Percentiles rank a stretch among this genome's conserved stretches.
These are phyloP conservation scores for Drosophila truncata DNA, from an alignment of 1,140 invertebrate species.

Conservation along the genomic window DNA sequence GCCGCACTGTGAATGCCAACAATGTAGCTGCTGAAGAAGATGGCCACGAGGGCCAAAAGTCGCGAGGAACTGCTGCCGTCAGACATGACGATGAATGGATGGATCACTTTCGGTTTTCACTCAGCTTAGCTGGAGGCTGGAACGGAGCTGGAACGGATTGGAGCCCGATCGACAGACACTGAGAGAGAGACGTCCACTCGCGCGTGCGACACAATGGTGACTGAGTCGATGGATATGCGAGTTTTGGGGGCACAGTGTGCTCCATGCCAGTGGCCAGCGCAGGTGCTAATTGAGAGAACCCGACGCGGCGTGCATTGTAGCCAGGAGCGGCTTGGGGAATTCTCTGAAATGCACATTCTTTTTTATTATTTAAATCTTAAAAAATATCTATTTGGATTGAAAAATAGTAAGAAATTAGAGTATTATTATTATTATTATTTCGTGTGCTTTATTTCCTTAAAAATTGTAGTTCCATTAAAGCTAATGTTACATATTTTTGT, in stretches of 20 bases:
- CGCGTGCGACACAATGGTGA: constrained; percentile 64
- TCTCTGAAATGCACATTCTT: neutral
- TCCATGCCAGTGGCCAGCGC: constrained; percentile 34
- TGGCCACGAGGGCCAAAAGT: constrained; percentile 61
- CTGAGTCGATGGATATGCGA: constrained; percentile 50
- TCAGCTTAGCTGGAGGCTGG: constrained; percentile 27
- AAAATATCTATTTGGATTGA: neutral
- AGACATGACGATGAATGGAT: constrained; percentile 39
- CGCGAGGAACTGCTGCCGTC: constrained; percentile 48
- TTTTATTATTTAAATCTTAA: neutral
- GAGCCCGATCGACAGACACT: neutral
- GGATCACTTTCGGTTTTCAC: constrained; percentile 77
- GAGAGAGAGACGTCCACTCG: constrained; percentile 50
- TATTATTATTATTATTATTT: no score
- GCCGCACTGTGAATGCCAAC: constrained; percentile 70
- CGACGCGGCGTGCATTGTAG: constrained; percentile 33
- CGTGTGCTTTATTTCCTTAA: no score
- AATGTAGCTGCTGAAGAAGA: constrained; percentile 69
- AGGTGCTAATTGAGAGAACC: constrained; percentile 76
- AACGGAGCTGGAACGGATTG: constrained; percentile 9
- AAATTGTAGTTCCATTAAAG: no score
- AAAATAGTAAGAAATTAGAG: no score
- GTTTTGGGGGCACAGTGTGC: constrained; percentile 57
- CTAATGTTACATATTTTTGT: no score
- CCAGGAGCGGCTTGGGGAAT: constrained; percentile 32